Percentiles rank a stretch among this genome's conserved stretches.
Conservation (phyloP, 1,140 invertebrate genomes). For the Theocolax elegans region DNA sequence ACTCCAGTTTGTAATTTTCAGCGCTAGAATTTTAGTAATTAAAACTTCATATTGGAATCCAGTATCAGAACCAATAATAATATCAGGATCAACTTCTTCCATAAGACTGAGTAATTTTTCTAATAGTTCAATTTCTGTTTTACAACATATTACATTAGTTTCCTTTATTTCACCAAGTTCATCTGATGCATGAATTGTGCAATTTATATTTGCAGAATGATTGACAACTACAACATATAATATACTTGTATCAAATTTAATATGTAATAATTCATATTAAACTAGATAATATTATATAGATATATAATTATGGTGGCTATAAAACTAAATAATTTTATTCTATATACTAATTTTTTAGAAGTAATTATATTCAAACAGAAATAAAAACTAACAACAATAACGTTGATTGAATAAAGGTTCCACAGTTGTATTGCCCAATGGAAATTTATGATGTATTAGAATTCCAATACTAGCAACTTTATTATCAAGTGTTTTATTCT, state of each 20-base stretch:
- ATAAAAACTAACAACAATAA: slow-evolving; percentile 84
- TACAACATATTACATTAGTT: slow-evolving; percentile 75
- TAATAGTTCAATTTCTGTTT: slow-evolving; percentile 86
- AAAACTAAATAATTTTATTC: too few species aligned
- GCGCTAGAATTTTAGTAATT: slow-evolving; percentile 67
- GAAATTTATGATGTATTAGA: slow-evolving; percentile 78
- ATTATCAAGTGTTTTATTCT: slow-evolving; percentile 81
- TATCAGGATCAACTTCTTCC: slow-evolving; percentile 89
- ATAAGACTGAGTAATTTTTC: slow-evolving; percentile 87
- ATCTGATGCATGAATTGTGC: too few species aligned
- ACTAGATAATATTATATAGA: too few species aligned
- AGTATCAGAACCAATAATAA: slow-evolving; percentile 92
- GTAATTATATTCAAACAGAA: too few species aligned
- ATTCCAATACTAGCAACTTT: slow-evolving; percentile 89
- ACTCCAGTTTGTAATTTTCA: slow-evolving; percentile 89
- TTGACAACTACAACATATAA: too few species aligned
- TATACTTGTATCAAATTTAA: too few species aligned
- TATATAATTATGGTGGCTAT: too few species aligned
- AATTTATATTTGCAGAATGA: too few species aligned
- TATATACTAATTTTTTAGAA: too few species aligned
- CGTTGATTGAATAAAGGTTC: slow-evolving; percentile 83
- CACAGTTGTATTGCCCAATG: too few species aligned
- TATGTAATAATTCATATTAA: too few species aligned
- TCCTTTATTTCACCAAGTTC: too few species aligned
- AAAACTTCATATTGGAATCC: slow-evolving; percentile 89